Evolutionary conservation across 35 echinoderm and acorn worm species (phyloP), one percentile per base, ranked within the genome.

Genomic region (Anneissia japonica): DNA sequence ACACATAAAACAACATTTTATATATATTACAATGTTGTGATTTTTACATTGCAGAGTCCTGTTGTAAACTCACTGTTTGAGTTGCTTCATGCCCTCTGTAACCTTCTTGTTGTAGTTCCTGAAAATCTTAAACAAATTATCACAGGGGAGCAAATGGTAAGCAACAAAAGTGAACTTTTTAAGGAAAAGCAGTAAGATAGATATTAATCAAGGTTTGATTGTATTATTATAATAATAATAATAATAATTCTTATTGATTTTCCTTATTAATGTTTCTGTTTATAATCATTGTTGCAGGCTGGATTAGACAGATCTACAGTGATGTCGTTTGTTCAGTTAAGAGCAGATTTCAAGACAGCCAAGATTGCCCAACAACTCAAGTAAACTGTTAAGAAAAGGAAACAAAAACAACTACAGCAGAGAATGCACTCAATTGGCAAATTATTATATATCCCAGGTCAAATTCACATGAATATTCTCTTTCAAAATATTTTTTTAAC

Each of bases 321-420:
- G 46, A 97, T 93, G 89, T 93, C 91, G 26, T 97, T 97, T 80
- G 89, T 97, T 14, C 91, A 93, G 81, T 83, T 93, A 5, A 82
- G 95, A 30, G 86, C 95, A 76, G 95, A 97, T 89, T 97, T 93
- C 90, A 97, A 93, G 83, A 93, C 95, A 74, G 95, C 95, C 0
- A 97, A 97, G 77, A 97, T 97, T 76, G 95, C 88, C 23, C 95
- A 97, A 79, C 91, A 88, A 43, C 79, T 97, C 0, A 93, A 92
- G 77, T 97, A 89, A 73, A 83, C 23, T 33, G 51, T 56, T 43
- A 46, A 51, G 76, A 87, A 80, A 12, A 14, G 51, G 1, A 78
- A 35, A 4, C 23, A 35, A 5, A 78, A 13, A 38, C 11, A 78
- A 38, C 4, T 5, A 34, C 32, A 34, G 74, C 32, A 34, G 74